Percentiles rank a stretch among this genome's conserved stretches.
These are phyloP conservation scores for Isotomurus palustris DNA, from an alignment of 2,888 invertebrate species.

Conservation along the genomic window DNA sequence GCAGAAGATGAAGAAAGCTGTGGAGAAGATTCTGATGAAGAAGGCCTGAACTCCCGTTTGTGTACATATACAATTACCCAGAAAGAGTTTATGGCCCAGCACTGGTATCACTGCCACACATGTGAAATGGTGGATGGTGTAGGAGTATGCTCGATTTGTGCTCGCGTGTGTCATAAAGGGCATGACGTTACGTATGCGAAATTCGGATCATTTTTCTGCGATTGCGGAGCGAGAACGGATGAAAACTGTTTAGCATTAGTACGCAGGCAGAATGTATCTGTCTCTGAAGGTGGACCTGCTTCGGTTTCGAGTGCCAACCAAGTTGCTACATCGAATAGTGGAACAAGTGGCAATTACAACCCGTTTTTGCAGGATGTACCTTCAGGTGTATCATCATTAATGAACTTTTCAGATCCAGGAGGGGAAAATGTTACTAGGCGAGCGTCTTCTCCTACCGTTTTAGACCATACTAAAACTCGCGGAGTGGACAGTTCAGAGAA, in stretches of 20 bases:
- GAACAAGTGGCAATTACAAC: slow-evolving; percentile 22
- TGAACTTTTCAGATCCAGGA: neutral
- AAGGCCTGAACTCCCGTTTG: slow-evolving; percentile 80
- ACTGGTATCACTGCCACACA: slow-evolving; percentile 99
- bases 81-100: slow-evolving; percentile 95
- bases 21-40: slow-evolving; percentile 87
- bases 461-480: slow-evolving; percentile 20
- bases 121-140: slow-evolving; percentile 98
- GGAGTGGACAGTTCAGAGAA: slow-evolving; percentile 20
- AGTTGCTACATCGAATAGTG: neutral
- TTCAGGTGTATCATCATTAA: slow-evolving; percentile 1
- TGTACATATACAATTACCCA: slow-evolving; percentile 96
- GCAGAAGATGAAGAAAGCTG: slow-evolving; percentile 81
- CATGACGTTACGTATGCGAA: slow-evolving; percentile 97
- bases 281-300: slow-evolving; percentile 7
- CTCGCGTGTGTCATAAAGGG: slow-evolving; percentile 90
- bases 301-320: neutral
- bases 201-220: slow-evolving; percentile 98
- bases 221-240: slow-evolving; percentile 95
- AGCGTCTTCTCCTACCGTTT: slow-evolving; percentile 38
- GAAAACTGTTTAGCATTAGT: slow-evolving; percentile 60
- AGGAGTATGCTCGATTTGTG: slow-evolving; percentile 96
- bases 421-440: slow-evolving; percentile 14
- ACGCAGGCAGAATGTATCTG: slow-evolving; percentile 22
- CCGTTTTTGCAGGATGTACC: slow-evolving; percentile 31